Percentiles rank a stretch among this genome's conserved stretches.
phyloP scores from a whole-genome alignment of 1,140 invertebrate genomes.

The Carposina sasakii region DNA sequence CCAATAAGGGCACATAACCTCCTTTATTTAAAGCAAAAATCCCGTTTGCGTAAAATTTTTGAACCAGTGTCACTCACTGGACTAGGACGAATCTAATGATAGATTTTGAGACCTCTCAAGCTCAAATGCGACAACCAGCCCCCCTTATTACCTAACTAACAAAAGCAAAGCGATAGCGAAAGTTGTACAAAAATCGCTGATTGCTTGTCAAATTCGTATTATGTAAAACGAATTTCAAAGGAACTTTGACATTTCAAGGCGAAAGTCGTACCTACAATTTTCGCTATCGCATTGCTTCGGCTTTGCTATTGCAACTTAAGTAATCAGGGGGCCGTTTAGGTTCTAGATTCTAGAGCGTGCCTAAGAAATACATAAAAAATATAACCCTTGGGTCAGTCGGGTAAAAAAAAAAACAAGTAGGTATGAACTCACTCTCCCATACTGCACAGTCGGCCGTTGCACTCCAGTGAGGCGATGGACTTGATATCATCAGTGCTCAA shows the following conservation, averaged over 20 bases:
- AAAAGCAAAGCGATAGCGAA: too few species aligned
- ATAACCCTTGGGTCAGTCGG: not conserved
- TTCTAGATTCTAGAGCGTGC: not conserved
- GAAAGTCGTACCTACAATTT: not conserved
- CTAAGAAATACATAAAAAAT: not conserved
- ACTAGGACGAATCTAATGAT: too few species aligned
- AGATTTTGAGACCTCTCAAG: too few species aligned
- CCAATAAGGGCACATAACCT: too few species aligned
- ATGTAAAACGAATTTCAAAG: too few species aligned
- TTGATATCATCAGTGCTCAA: slow-evolving; percentile 73
- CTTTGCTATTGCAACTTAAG: not conserved
- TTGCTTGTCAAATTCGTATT: too few species aligned
- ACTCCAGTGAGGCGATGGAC: slow-evolving; percentile 59
- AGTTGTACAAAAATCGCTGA: too few species aligned
- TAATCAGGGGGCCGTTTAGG: not conserved
- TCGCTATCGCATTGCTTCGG: not conserved
- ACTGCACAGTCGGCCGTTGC: slow-evolving; percentile 51
- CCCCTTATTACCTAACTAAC: too few species aligned
- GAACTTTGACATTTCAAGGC: not conserved
- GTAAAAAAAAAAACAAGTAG: not conserved
- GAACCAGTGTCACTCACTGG: too few species aligned
- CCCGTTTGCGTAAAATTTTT: too few species aligned
- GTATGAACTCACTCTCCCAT: slow-evolving; percentile 45
- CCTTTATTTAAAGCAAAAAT: too few species aligned
- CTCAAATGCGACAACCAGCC: too few species aligned